Base-by-base conservation (phyloP, 2,888 invertebrate species). In the Cephus pygmeus region DNA sequence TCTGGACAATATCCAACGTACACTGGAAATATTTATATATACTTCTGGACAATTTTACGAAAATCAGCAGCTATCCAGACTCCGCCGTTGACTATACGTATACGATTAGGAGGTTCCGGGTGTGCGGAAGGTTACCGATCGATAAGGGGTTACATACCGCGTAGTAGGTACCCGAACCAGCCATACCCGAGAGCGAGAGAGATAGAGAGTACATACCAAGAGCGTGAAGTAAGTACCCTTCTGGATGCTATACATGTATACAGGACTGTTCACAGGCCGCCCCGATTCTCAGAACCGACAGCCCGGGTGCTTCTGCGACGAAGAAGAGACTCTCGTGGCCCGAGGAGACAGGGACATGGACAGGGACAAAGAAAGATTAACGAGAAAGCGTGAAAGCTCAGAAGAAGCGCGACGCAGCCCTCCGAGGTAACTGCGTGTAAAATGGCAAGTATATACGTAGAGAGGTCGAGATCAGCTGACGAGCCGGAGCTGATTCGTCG, bases 291-390 rank as follows among this genome's bases (percentile, higher is more conserved):
- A 15, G 9, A 9, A 40, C 23, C 9, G 56, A 56, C 56, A 56
- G 15, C 23, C 23, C 23, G 23, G 56, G 15, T 40, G 40, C 40
- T 40, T 15, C 40, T 6, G 40, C 40, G 40, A 40, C 40, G 40
- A 1, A 12, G 36, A 6, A 4, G 40, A 36, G 36, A 36, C 36
- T 36, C 15, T 36, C 40, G 40, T 15, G 74, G 78, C 34, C 73
- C 73, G 74, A 82, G 71, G 69, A 73, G 77, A 56, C 12, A 15
- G 4, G 12, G 68, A 34, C 11, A 34, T 11, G 34, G 34, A 6
- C 34, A 34, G 9, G 34, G 9, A 75, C 73, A 75, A 69, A 78
- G 76, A 77, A 77, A 77, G 78, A 76, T 35, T 35, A 78, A 15
- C 15, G 1, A 40, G 6, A 40, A 40, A 40, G 15, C 40, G 15